Base-by-base conservation (phyloP, 1,140 invertebrate genomes). In the Eriosoma lanigerum region DNA sequence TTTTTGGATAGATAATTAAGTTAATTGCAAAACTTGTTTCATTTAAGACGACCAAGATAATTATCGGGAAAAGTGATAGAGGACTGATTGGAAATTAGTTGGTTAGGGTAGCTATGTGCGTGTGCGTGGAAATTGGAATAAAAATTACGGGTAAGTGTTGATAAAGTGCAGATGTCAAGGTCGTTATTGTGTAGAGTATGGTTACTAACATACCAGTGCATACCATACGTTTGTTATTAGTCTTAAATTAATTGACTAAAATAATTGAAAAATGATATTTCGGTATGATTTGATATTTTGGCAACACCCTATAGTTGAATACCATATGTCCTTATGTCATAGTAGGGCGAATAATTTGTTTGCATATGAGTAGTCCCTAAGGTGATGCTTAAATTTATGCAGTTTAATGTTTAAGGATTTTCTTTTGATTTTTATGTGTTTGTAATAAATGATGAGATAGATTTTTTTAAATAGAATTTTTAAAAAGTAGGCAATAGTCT, bases 161-260 rank as follows among this genome's bases (percentile, higher is more conserved):
- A n/a, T n/a, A n/a, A n/a, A n/a, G 19, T 54, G 17, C 50, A 54
- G 3, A 54, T 54, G 17, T 54, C n/a, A 19, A 54, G 50, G 50
- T 54, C 50, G n/a, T 54, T 54, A 54, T 54, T n/a, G n/a, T n/a
- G n/a, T 15, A 19, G n/a, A 54, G 50, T 15, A 54, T 19, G n/a
- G 50, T 19, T 54, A 54, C 50, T n/a, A 54, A 54, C 50, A 54
- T 54, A 54, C 50, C 50, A n/a, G n/a, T n/a, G n/a, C n/a, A n/a
- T n/a, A 54, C 50, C 17, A 19, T 19, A 19, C 50, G 17, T n/a
- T 54, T 15, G 50, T 54, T n/a, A n/a, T 54, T n/a, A 54, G 19
- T 19, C 50, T 54, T 19, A 54, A 3, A 5, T 54, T 54, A 54
- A 21, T 56, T 56, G 13, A 24, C 10, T 26, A 54, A 19, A 21